phyloP scores from a whole-genome alignment of 2,113 vertebrate genomes.

The Alouatta palliata region DNA sequence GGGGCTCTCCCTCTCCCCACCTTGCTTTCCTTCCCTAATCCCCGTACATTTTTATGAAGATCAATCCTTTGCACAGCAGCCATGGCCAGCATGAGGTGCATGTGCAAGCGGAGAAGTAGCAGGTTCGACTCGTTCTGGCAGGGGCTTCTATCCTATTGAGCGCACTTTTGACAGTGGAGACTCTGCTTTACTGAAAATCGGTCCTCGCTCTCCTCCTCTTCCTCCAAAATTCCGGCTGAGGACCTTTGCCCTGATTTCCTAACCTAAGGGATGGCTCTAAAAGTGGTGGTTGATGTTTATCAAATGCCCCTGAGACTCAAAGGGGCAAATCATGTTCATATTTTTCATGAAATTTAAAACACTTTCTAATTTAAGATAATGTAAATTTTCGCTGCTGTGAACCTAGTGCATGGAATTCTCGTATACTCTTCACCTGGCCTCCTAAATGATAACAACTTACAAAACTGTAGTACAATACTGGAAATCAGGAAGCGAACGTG shows the following conservation, averaged over 20 bases:
- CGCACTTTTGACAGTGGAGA: too few relatives aligned
- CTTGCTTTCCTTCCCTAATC: not conserved
- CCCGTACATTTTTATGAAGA: not conserved
- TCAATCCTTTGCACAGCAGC: not conserved
- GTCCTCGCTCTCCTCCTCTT: not conserved
- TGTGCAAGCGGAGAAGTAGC: not conserved
- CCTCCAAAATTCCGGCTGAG: not conserved
- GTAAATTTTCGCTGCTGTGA: not conserved
- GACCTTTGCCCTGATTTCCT: not conserved
- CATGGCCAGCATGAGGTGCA: too few relatives aligned
- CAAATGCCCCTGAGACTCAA: not conserved
- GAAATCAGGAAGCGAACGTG: not conserved
- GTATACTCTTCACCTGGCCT: not conserved
- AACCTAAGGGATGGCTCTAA: not conserved
- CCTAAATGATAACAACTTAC: not conserved
- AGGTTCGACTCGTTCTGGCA: not conserved
- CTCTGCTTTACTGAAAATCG: too few relatives aligned
- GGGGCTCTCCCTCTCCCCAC: not conserved
- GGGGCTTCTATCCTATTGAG: not conserved
- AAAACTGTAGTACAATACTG: not conserved
- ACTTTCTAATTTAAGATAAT: not conserved
- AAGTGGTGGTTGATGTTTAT: not conserved
- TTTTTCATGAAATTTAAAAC: not conserved
- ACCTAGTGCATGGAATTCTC: not conserved
- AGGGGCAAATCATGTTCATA: not conserved